phyloP scores from a whole-genome alignment of 2,113 vertebrate genomes.

The Gasterosteus nipponicus region DNA sequence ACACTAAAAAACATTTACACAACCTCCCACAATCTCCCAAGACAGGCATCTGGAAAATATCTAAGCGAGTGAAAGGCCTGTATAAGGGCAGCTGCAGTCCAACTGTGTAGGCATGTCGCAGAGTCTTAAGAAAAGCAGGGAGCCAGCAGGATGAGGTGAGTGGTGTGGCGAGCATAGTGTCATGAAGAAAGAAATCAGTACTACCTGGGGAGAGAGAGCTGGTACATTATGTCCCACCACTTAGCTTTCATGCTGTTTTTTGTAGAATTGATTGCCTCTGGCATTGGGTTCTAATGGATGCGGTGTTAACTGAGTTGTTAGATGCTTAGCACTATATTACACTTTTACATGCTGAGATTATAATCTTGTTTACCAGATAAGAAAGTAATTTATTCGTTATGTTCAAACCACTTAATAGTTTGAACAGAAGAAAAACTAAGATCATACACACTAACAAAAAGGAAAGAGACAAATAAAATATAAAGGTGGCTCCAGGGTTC shows the following conservation, averaged over 20 bases:
- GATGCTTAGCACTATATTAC: conserved; percentile 34
- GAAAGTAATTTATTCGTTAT: background rate
- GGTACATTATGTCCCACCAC: conserved; percentile 64
- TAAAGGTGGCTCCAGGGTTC: background rate
- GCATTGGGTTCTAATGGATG: conserved; percentile 29
- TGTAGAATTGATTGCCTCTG: conserved; percentile 54
- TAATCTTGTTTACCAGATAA: conserved; percentile 26
- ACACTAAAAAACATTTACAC: conserved; percentile 13
- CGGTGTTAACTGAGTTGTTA: conserved; percentile 47
- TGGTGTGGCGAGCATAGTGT: conserved; percentile 53
- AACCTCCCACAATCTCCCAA: conserved; percentile 35
- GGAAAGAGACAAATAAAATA: background rate
- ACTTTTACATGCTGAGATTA: conserved; percentile 35
- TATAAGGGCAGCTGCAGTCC: conserved; percentile 57
- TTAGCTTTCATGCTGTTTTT: conserved; percentile 62
- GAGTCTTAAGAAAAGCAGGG: conserved; percentile 68
- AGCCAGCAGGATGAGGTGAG: conserved; percentile 64
- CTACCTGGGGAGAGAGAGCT: conserved; percentile 58
- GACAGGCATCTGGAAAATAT: conserved; percentile 74
- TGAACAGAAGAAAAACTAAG: background rate
- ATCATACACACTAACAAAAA: background rate
- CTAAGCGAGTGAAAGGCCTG: conserved; percentile 45
- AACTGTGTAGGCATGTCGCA: conserved; percentile 62
- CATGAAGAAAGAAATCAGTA: conserved; percentile 70
- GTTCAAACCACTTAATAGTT: conserved; percentile 2